Percentiles rank a stretch among this genome's conserved stretches.
phyloP scores from a whole-genome alignment of 2,797 vertebrate species.

The Astyanax mexicanus region DNA sequence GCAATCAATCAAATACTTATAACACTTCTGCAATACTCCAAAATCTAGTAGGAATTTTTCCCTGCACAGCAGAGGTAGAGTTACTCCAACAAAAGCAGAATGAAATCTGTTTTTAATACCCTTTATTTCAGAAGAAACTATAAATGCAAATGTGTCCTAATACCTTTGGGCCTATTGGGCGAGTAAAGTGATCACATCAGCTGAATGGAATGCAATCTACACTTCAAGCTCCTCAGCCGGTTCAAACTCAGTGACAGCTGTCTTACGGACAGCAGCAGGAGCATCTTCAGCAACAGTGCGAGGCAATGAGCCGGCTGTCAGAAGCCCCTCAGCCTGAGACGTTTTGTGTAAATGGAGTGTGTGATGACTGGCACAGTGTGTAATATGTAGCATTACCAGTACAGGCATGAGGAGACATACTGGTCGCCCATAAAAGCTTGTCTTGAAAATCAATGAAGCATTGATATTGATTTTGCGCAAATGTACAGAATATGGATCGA shows the following conservation, averaged over 20 bases:
- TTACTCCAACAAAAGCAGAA: too few species aligned
- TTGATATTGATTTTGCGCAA: slow-evolving; percentile 29
- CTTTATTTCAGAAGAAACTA: too few species aligned
- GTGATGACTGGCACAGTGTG: slow-evolving; percentile 24
- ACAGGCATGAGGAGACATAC: slow-evolving; percentile 25
- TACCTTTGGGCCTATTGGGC: too few species aligned
- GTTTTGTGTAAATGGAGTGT: slow-evolving; percentile 1
- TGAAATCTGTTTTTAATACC: too few species aligned
- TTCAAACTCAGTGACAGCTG: neutral
- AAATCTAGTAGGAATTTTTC: too few species aligned
- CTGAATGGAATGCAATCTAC: neutral
- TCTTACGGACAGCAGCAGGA: neutral
- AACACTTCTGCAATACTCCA: too few species aligned
- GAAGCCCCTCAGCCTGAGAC: neutral
- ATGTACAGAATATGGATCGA: slow-evolving; percentile 34
- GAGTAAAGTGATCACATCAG: neutral
- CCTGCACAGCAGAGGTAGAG: too few species aligned
- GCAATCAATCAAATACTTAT: too few species aligned
- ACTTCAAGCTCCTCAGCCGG: neutral
- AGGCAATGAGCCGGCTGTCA: neutral
- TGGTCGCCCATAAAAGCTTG: slow-evolving; percentile 37
- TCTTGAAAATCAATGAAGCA: slow-evolving; percentile 34
- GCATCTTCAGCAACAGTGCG: too few species aligned
- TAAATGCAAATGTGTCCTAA: too few species aligned
- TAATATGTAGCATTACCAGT: slow-evolving; percentile 21